Evolutionary conservation across 2,888 invertebrate genomes (phyloP).

Genomic region (Chaitophorus viminalis): DNA sequence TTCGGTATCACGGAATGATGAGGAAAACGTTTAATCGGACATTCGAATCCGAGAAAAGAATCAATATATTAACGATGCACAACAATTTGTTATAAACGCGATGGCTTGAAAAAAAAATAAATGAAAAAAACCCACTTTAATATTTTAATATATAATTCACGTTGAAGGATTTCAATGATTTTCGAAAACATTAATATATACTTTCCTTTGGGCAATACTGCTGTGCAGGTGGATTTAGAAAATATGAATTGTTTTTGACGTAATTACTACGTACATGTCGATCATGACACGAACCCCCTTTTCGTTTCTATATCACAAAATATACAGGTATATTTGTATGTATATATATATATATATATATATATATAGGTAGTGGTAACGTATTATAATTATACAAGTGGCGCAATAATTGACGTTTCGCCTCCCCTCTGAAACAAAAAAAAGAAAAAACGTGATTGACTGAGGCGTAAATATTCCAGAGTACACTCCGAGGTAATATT

Average conservation of each 20-base stretch:
- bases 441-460: conserved; percentile 51
- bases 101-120: not conserved
- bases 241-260: conserved; percentile 55
- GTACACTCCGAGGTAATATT: conserved; percentile 33
- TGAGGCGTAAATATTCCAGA: conserved; percentile 37
- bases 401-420: conserved; percentile 53
- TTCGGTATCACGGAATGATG: not conserved
- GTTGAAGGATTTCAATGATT: conserved; percentile 33
- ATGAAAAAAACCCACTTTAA: not conserved
- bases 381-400: conserved; percentile 49
- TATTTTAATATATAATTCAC: not conserved
- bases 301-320: conserved; percentile 22
- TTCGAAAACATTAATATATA: conserved; percentile 24
- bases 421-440: conserved; percentile 23
- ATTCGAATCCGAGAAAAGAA: conserved; percentile 8
- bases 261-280: conserved; percentile 54
- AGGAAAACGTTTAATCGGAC: not conserved
- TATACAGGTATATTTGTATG: too few species aligned
- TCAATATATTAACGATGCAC: not conserved
- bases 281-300: conserved; percentile 52
- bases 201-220: conserved; percentile 34
- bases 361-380: not conserved
- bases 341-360: not conserved
- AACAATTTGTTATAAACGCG: not conserved
- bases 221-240: conserved; percentile 27